phyloP scores from a whole-genome alignment of 2,113 vertebrate species.

The Eidolon helvum region DNA sequence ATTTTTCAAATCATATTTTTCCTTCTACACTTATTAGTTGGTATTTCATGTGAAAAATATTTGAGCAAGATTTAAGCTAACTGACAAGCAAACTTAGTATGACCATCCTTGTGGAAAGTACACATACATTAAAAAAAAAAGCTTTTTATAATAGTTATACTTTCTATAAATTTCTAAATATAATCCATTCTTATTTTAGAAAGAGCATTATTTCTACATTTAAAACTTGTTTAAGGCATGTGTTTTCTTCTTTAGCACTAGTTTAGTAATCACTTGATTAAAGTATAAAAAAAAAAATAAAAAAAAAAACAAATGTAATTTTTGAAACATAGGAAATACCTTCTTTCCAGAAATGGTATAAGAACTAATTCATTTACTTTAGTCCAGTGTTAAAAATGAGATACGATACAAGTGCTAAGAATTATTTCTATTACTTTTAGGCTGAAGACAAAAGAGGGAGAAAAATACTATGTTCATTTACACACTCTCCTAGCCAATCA shows the following conservation, averaged over 20 bases:
- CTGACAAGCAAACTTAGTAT: not conserved
- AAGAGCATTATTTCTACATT: not conserved
- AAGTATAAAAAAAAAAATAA: not conserved
- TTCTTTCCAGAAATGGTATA: not conserved
- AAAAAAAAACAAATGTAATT: not conserved
- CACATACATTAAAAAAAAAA: not conserved
- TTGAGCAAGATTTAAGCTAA: not conserved
- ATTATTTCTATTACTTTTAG: not conserved
- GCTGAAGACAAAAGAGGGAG: constrained; percentile 16
- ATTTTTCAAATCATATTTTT: not conserved
- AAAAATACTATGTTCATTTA: not conserved
- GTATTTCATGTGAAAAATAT: not conserved
- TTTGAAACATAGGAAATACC: not conserved
- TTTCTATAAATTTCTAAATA: not conserved
- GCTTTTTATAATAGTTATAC: not conserved
- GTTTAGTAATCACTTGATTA: not conserved
- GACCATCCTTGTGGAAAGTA: not conserved
- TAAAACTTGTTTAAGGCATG: not conserved
- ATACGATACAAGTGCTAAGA: not conserved
- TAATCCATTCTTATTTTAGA: not conserved
- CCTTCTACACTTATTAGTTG: not conserved
- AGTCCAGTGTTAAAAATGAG: not conserved
- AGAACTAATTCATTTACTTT: not conserved
- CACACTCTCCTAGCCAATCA: constrained; percentile 23
- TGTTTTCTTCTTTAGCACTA: not conserved